Conservation (phyloP, 2,888 invertebrate genomes). For the Parasteatoda lunata region DNA sequence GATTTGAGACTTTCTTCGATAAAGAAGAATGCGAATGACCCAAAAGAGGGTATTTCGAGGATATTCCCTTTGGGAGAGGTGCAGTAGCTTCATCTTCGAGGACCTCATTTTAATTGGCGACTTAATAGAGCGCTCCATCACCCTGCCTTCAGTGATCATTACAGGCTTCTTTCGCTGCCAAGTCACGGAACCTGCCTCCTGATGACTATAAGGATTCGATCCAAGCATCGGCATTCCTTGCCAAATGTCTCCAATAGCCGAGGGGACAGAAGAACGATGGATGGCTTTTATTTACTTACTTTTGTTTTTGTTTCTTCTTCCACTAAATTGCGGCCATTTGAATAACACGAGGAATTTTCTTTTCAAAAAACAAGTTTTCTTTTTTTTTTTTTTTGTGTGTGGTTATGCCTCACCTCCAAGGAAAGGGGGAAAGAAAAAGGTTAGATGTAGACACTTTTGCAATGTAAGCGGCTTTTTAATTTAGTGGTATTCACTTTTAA, state of each 20-base stretch:
- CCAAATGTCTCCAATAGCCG: neutral
- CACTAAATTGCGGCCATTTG: slow-evolving; percentile 2
- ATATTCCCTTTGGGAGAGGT: neutral
- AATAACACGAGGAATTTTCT: neutral
- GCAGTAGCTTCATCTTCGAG: slow-evolving; percentile 12
- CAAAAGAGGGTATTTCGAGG: neutral
- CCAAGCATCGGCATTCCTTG: neutral
- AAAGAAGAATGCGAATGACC: slow-evolving; percentile 8
- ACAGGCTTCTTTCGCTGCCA: slow-evolving; percentile 14
- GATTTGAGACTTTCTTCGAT: neutral
- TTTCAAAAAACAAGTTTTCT: neutral
- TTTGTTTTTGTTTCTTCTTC: neutral
- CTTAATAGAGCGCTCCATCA: slow-evolving; percentile 51
- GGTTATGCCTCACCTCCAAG: neutral
- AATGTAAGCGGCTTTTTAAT: too few species aligned
- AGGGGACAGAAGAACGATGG: neutral
- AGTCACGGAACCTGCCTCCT: slow-evolving; percentile 9
- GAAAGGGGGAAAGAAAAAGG: neutral
- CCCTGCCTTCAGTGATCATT: slow-evolving; percentile 24
- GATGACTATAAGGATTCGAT: neutral
- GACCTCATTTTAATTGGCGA: slow-evolving; percentile 42
- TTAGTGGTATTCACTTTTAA: too few species aligned
- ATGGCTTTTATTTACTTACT: neutral
- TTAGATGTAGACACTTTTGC: too few species aligned
- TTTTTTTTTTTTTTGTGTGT: neutral